A percentile compares a stretch with the other conserved stretches of the same genome.
phyloP scores from a whole-genome alignment of 2,113 vertebrate genomes.

The Notothenia coriiceps region DNA sequence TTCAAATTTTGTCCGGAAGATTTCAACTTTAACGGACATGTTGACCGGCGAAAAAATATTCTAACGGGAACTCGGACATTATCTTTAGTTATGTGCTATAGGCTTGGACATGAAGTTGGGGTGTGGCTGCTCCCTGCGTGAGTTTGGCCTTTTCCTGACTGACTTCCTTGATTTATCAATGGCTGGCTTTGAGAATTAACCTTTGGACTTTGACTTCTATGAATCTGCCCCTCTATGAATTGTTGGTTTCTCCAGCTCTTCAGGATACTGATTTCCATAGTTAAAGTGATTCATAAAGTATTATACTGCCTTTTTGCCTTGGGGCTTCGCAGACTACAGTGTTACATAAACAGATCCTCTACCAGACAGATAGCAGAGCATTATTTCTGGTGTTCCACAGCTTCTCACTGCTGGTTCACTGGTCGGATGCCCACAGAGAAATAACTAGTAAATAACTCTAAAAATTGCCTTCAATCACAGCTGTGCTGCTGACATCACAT shows the following conservation, averaged over 20 bases:
- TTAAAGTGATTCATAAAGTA: constrained; percentile 41
- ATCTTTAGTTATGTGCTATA: no score
- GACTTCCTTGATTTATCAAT: no score
- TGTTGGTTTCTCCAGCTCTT: background rate
- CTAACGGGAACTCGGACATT: no score
- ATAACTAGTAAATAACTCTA: background rate
- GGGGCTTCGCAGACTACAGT: background rate
- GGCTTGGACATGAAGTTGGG: no score
- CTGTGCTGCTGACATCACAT: background rate
- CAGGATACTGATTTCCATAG: constrained; percentile 38
- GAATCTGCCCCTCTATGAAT: no score
- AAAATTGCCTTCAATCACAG: constrained; percentile 9
- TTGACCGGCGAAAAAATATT: no score
- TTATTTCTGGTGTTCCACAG: constrained; percentile 2
- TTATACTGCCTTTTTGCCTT: constrained; percentile 9
- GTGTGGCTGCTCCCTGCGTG: no score
- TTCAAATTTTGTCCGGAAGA: no score
- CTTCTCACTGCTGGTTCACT: background rate
- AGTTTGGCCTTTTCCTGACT: no score
- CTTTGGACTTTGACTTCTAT: no score
- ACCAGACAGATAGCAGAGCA: background rate
- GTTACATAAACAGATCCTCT: constrained; percentile 8
- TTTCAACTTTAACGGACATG: no score
- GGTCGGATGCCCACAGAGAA: background rate
- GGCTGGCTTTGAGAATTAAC: no score